Evolutionary conservation across 2,797 vertebrate genomes (phyloP), one percentile per base, ranked within the genome.

Genomic region (Eulemur mongoz): DNA sequence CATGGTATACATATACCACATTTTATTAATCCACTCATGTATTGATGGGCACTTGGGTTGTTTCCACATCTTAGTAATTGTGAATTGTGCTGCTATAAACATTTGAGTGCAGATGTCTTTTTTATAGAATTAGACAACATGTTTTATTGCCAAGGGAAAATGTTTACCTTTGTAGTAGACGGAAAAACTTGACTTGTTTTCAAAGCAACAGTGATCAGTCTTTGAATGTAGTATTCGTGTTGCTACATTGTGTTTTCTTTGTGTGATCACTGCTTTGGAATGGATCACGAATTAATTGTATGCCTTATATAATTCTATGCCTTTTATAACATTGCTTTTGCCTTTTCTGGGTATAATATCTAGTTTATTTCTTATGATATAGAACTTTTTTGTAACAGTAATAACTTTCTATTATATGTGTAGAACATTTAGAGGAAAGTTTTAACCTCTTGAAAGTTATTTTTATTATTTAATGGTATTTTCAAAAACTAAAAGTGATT

Each of bases 61-160:
- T 43, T 43, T 43, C 43, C 43, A 43, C 43, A 43, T 43, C 43
- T 43, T 43, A 9, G 43, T 43, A 43, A 43, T 43, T 43, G 43
- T 43, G 43, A 43, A 10, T 43, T 43, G 43, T 43, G 43, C 43
- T 43, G 43, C 43, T 43, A 43, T 43, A 43, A 43, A 43, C 43
- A 43, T 43, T 43, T 43, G 43, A 43, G 8, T 43, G 43, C 43
- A 43, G 43, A 43, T 43, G 43, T 43, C 43, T 43, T 43, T 43
- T 43, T 43, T 43, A 43, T 43, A 43, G 43, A 43, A 43, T 75
- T 67, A 90, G 52, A 73, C 61, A 67, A 23, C 73, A 1, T 52
- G 10, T 78, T 95, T 89, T 75, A 72, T 92, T 97, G 50, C 73
- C 85, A 82, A 93, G 69, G 95, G 81, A 82, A 94, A 89, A 50